phyloP scores from a whole-genome alignment of 2,113 vertebrate species.

The Oplegnathus fasciatus region DNA sequence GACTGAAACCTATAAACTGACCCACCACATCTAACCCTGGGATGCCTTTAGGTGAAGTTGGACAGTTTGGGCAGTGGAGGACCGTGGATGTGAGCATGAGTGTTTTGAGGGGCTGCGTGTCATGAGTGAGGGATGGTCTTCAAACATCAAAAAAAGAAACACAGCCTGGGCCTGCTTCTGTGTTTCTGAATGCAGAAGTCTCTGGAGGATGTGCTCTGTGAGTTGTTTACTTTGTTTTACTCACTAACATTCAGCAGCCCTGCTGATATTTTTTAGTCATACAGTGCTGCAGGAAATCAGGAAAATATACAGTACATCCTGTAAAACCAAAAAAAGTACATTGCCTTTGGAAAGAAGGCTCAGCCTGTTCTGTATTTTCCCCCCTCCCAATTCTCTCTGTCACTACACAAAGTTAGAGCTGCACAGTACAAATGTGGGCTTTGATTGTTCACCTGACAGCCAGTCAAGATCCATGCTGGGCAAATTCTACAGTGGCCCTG shows the following conservation, averaged over 20 bases:
- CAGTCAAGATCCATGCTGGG: neutral
- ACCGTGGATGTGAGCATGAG: neutral
- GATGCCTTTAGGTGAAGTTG: conserved; percentile 27
- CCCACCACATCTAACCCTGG: neutral
- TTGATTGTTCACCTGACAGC: neutral
- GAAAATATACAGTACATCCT: conserved; percentile 36
- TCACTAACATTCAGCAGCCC: neutral
- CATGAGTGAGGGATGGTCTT: conserved; percentile 28
- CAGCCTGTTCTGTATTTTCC: neutral
- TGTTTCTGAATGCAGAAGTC: conserved; percentile 18
- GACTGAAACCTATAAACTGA: conserved; percentile 27
- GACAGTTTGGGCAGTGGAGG: conserved; percentile 30
- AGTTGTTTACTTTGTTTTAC: conserved; percentile 41
- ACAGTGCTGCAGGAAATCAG: conserved; percentile 31
- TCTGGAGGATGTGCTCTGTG: conserved; percentile 25
- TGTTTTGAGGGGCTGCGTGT: conserved; percentile 8
- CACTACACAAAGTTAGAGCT: neutral
- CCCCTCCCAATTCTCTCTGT: neutral
- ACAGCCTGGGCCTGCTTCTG: conserved; percentile 10
- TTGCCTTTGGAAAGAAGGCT: conserved; percentile 13
- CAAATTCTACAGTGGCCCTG: neutral
- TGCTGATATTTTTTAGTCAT: conserved; percentile 23
- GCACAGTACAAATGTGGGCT: neutral
- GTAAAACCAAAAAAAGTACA: conserved; percentile 9
- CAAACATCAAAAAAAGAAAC: conserved; percentile 17